Percentiles rank a stretch among this genome's conserved stretches.
Evolutionary conservation across 1,140 invertebrate species (phyloP).

Genomic region (Bursaphelenchus mucronatus): DNA sequence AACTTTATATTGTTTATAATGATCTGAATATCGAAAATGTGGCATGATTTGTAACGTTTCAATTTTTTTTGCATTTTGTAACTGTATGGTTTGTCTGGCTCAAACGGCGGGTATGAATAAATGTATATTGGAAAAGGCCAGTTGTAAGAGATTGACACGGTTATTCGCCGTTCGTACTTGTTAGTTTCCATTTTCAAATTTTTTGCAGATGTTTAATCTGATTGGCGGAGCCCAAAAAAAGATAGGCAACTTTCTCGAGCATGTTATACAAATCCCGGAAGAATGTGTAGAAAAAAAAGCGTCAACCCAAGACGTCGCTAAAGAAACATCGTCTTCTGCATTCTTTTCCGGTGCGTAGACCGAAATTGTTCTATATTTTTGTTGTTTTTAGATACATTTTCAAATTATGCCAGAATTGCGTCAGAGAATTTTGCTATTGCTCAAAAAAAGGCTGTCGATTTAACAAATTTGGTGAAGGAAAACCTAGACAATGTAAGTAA

Average conservation of each 20-base stretch:
- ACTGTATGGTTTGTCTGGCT: not conserved
- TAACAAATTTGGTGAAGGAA: no score
- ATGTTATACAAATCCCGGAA: not conserved
- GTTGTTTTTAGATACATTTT: no score
- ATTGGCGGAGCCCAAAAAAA: constrained; percentile 19
- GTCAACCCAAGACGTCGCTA: not conserved
- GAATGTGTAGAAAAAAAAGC: not conserved
- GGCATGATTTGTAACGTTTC: not conserved
- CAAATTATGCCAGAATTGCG: no score
- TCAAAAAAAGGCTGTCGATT: no score
- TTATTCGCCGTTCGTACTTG: no score
- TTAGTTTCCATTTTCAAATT: not conserved
- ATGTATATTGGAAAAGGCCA: no score
- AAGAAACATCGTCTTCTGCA: not conserved
- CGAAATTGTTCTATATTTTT: no score
- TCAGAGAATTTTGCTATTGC: no score
- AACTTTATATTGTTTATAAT: not conserved
- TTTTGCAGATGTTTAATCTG: constrained; percentile 10
- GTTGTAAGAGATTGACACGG: no score
- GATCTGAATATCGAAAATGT: not conserved
- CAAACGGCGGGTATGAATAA: no score
- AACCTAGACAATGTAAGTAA: no score
- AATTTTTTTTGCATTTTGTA: constrained; percentile 2
- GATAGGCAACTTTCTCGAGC: constrained; percentile 6
- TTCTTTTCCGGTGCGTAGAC: not conserved